Evolutionary conservation across 2,113 vertebrate genomes (phyloP), one percentile per base, ranked within the genome.

Genomic region (Ailuropoda melanoleuca): DNA sequence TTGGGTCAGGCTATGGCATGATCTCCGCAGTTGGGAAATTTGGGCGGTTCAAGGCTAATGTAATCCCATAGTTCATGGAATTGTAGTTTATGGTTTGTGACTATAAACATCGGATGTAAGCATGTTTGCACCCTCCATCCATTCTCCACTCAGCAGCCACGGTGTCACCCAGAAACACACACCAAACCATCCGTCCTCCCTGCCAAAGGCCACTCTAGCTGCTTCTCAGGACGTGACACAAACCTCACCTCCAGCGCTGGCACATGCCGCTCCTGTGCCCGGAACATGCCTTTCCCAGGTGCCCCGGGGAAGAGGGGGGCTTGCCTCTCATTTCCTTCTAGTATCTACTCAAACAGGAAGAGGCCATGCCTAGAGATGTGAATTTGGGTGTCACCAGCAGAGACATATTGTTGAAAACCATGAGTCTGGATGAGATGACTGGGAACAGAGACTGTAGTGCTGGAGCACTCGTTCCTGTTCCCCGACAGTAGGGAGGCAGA

Each of bases 381-480:
- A 77, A 55, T n/a, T 15, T 78, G 26, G 60, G 21, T 48, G 55
- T 66, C 37, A 80, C 68, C 43, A 31, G 68, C 29, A 72, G 80
- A 39, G 4, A 58, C 26, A 39, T 29, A 55, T 10, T 78, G 37
- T 53, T 92, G 62, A 58, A 83, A 46, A 29, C 31, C 31, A 62
- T 29, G 46, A 83, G n/a, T 26, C 17, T 66, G 31, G 62, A 58
- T 46, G 72, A 92, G 39, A 29, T 64, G 46, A 78, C 10, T 43
- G 46, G 68, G 23, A 78, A 31, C 4, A 64, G 55, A 94, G 15
- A 53, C 55, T 0, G 2, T 24, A 31, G 31, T 56, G 50, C 81
- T 50, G 21, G 26, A 48, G 46, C 62, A 23, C 9, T 0, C 0
- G 0, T 23, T 66, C 48, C 43, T 0, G 0, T 4, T 4, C 26